These are phyloP conservation scores for Pentalonia nigronervosa DNA, from an alignment of 1,140 invertebrate genomes.

Conservation along the genomic window DNA sequence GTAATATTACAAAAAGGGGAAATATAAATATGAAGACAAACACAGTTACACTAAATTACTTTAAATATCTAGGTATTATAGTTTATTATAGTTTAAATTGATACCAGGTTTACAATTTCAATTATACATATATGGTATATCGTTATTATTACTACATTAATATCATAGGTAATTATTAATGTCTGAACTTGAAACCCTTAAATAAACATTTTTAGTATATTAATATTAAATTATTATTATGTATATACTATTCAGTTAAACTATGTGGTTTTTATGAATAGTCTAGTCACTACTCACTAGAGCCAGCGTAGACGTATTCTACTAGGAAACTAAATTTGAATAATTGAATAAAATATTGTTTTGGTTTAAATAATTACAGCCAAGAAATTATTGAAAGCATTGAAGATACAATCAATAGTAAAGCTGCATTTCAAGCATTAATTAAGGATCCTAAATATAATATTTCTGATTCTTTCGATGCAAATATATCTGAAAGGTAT, in stretches of 20 bases:
- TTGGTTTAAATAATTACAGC: conserved; percentile 64
- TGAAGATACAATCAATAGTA: conserved; percentile 67
- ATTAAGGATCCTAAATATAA: conserved; percentile 70
- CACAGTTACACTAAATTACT: background rate
- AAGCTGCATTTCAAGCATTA: conserved; percentile 73
- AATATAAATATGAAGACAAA: background rate
- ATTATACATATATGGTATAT: background rate
- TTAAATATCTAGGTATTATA: background rate
- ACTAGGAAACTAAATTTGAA: background rate
- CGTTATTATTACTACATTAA: background rate
- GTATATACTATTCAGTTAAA: background rate
- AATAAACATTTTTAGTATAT: background rate
- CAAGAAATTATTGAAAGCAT: conserved; percentile 80
- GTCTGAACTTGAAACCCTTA: background rate
- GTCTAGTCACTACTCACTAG: background rate
- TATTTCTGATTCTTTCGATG: conserved; percentile 39
- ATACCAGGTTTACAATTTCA: background rate
- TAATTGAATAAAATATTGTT: conserved; percentile 1
- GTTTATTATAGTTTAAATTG: background rate
- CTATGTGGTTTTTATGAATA: background rate
- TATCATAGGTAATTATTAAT: background rate
- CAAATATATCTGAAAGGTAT: conserved; percentile 50
- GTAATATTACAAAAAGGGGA: background rate
- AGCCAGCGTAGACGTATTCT: background rate
- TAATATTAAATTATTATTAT: background rate